Percentiles rank a stretch among this genome's conserved stretches.
Evolutionary conservation across 2,888 invertebrate species (phyloP).

Genomic region (Dolichopus griseipennis): DNA sequence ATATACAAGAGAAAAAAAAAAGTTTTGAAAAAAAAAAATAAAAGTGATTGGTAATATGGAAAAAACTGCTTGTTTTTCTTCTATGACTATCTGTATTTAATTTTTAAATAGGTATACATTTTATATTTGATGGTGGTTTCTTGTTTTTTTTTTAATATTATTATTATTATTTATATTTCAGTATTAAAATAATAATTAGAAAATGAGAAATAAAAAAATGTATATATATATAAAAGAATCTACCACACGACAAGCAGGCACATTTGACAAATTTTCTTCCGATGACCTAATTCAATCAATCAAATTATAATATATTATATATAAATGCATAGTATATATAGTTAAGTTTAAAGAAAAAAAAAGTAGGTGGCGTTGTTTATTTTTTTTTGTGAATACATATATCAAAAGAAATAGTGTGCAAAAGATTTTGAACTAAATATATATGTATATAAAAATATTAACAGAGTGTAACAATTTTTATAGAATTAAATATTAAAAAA

Average conservation of each 20-base stretch:
- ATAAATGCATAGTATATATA: background rate
- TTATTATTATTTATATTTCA: background rate
- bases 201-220: background rate
- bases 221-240: background rate
- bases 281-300: slow-evolving; percentile 18
- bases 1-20: too few species aligned
- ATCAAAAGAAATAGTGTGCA: too few species aligned
- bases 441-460: too few species aligned
- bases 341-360: background rate
- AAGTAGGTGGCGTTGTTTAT: slow-evolving; percentile 6
- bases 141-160: too few species aligned
- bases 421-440: too few species aligned
- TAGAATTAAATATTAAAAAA: too few species aligned
- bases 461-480: too few species aligned
- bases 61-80: too few species aligned
- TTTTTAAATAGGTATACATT: background rate
- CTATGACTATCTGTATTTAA: background rate
- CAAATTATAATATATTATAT: slow-evolving; percentile 10
- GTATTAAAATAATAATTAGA: background rate
- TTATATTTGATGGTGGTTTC: background rate
- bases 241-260: background rate
- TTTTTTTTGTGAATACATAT: too few species aligned
- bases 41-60: too few species aligned
- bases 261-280: slow-evolving; percentile 13
- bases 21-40: too few species aligned